A percentile compares a stretch with the other conserved stretches of the same genome.
phyloP scores from a whole-genome alignment of 2,113 vertebrate species.

The Eulacestoma nigropectus region DNA sequence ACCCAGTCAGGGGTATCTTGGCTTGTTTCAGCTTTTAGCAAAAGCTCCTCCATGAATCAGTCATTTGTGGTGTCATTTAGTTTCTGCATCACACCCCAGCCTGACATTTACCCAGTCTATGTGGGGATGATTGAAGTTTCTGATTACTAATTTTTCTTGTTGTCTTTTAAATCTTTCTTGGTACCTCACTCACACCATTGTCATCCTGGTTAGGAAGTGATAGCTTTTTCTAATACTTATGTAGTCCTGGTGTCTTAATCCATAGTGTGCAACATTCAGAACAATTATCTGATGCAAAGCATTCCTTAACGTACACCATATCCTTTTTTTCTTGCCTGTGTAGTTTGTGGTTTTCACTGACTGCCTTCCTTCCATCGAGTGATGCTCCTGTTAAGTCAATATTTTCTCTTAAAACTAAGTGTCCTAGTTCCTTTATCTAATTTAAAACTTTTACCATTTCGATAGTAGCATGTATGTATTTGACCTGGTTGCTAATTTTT shows the following conservation, averaged over 20 bases:
- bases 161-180: slow-evolving; percentile 8
- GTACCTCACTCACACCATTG: background rate
- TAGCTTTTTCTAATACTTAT: background rate
- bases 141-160: slow-evolving; percentile 25
- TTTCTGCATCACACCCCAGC: background rate
- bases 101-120: slow-evolving; percentile 14
- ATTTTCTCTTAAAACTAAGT: background rate
- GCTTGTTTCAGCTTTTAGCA: background rate
- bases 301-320: background rate
- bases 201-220: background rate
- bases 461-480: background rate
- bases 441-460: background rate
- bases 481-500: background rate
- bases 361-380: background rate
- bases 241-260: background rate
- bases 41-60: background rate
- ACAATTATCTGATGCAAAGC: background rate
- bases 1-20: background rate
- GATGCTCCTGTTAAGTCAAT: background rate
- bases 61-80: background rate
- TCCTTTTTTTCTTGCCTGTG: background rate
- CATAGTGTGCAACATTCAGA: background rate
- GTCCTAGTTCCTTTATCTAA: background rate
- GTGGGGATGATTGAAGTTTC: slow-evolving; percentile 22
- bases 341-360: background rate